These are phyloP conservation scores for Gonioctena quinquepunctata DNA, from an alignment of 1,140 invertebrate genomes.

Conservation along the genomic window DNA sequence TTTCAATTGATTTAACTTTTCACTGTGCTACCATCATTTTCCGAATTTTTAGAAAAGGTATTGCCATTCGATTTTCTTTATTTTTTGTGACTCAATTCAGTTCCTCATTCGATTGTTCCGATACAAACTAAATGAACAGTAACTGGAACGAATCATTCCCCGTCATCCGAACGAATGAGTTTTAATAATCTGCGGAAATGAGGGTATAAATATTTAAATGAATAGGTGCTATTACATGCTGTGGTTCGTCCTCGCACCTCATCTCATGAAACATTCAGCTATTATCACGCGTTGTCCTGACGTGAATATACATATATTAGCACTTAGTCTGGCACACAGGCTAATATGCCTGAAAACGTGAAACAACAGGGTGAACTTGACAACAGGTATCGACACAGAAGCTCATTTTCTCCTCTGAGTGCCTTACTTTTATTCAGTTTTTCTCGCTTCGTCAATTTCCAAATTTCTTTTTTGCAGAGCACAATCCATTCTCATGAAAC, in stretches of 20 bases:
- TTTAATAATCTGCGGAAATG: conserved; percentile 31
- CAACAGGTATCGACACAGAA: not conserved
- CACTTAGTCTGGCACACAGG: not conserved
- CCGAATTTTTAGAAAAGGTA: too few relatives aligned
- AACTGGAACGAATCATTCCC: not conserved
- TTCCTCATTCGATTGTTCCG: too few relatives aligned
- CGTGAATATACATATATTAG: not conserved
- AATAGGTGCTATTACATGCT: conserved; percentile 29
- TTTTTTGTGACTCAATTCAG: too few relatives aligned
- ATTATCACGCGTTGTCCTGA: conserved; percentile 20
- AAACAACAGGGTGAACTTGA: not conserved
- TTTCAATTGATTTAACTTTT: too few relatives aligned
- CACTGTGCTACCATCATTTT: too few relatives aligned
- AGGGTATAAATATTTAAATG: conserved; percentile 29
- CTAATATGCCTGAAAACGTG: not conserved
- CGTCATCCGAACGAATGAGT: conserved; percentile 13
- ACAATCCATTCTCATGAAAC: too few relatives aligned
- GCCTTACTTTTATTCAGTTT: too few relatives aligned
- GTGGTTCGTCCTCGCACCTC: conserved; percentile 13
- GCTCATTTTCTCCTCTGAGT: too few relatives aligned
- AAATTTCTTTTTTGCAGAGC: too few relatives aligned
- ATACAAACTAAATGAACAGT: too few relatives aligned
- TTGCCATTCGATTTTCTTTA: too few relatives aligned
- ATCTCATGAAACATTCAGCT: conserved; percentile 34
- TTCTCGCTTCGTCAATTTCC: too few relatives aligned